Conservation (phyloP, 2,888 invertebrate species). For the Cybosia mesomella region DNA sequence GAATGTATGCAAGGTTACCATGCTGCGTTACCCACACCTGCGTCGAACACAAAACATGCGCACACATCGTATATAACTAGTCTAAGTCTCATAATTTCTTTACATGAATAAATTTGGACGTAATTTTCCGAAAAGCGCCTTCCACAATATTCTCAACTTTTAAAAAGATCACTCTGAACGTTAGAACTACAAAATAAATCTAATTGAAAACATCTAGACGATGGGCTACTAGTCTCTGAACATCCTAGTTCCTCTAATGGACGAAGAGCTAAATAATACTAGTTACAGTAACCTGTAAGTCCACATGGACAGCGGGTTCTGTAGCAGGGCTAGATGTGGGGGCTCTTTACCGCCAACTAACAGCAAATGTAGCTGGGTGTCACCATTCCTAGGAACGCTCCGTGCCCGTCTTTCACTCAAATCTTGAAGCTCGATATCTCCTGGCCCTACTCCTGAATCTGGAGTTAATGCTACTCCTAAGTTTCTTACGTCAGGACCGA, state of each 20-base stretch:
- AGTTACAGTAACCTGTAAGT: slow-evolving; percentile 87
- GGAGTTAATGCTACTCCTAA: slow-evolving; percentile 90
- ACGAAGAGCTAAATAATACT: slow-evolving; percentile 43
- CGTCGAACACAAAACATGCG: slow-evolving; percentile 25
- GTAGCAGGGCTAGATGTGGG: slow-evolving; percentile 91
- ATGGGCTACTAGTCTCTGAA: slow-evolving; percentile 35
- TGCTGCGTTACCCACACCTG: slow-evolving; percentile 18
- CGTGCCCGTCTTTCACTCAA: slow-evolving; percentile 61
- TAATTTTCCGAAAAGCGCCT: slow-evolving; percentile 46
- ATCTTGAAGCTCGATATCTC: slow-evolving; percentile 79
- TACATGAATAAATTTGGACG: slow-evolving; percentile 54
- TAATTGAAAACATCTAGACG: slow-evolving; percentile 39
- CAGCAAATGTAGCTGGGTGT: slow-evolving; percentile 64
- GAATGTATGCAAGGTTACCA: neutral
- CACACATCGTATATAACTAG: slow-evolving; percentile 32
- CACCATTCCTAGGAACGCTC: slow-evolving; percentile 63
- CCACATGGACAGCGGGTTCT: slow-evolving; percentile 93
- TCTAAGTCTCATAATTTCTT: slow-evolving; percentile 45
- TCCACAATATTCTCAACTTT: slow-evolving; percentile 40
- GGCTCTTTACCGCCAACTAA: slow-evolving; percentile 93
- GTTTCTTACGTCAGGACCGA: slow-evolving; percentile 90
- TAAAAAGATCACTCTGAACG: slow-evolving; percentile 33
- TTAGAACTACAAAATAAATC: slow-evolving; percentile 41
- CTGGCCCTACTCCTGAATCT: slow-evolving; percentile 88
- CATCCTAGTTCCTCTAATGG: slow-evolving; percentile 50